Conservation (phyloP, 2,797 vertebrate species). For the Mallotus villosus region DNA sequence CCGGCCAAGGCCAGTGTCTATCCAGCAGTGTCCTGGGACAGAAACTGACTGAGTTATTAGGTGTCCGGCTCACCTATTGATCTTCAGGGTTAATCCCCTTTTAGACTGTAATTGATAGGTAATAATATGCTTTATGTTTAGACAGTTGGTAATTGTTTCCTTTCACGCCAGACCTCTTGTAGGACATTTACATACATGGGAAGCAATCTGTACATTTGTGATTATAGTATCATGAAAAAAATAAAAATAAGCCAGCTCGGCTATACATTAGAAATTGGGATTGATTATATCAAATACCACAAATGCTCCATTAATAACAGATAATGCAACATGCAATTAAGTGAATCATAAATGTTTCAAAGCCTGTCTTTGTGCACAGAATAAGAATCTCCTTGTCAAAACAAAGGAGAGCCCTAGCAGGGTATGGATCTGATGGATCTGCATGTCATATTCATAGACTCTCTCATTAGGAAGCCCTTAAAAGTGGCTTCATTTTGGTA, state of each 20-base stretch:
- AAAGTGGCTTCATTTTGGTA: slow-evolving; percentile 80
- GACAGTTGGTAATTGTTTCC: slow-evolving; percentile 14
- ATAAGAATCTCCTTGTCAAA: background rate
- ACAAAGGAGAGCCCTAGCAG: background rate
- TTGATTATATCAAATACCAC: background rate
- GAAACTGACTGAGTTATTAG: slow-evolving; percentile 52
- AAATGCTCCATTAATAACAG: background rate
- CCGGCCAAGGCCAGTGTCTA: slow-evolving; percentile 37
- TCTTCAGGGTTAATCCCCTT: slow-evolving; percentile 72
- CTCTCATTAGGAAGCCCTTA: slow-evolving; percentile 72
- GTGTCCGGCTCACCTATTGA: slow-evolving; percentile 68
- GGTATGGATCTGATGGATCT: slow-evolving; percentile 68
- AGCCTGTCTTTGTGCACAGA: background rate
- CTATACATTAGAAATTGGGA: background rate
- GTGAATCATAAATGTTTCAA: background rate
- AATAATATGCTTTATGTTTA: slow-evolving; percentile 59
- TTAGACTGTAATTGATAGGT: slow-evolving; percentile 70
- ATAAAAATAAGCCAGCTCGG: too few species aligned
- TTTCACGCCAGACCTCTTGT: background rate
- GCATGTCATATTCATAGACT: slow-evolving; percentile 74
- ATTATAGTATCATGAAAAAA: background rate
- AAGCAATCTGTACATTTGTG: background rate
- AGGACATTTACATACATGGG: background rate
- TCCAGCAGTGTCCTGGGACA: slow-evolving; percentile 69
- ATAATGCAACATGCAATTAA: background rate